Evolutionary conservation across 1,140 invertebrate genomes (phyloP).

Genomic region (Pinna nobilis): DNA sequence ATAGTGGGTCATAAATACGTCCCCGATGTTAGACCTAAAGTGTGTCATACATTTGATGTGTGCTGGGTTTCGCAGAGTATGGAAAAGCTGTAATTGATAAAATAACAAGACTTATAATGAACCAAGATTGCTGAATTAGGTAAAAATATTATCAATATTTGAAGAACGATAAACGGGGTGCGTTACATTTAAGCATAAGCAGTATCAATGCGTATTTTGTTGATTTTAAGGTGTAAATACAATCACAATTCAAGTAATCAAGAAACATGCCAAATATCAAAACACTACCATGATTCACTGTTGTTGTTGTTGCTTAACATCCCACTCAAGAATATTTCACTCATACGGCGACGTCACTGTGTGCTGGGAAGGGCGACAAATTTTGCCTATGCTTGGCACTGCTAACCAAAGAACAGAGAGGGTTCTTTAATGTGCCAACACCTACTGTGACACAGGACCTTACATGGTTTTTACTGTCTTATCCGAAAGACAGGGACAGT

Average conservation of each 20-base stretch:
- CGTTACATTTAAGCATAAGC: neutral
- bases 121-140: neutral
- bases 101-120: neutral
- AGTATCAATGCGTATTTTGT: neutral
- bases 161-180: neutral
- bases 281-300: no score
- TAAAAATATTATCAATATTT: neutral
- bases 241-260: neutral
- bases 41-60: conserved; percentile 46
- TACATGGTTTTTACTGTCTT: no score
- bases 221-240: neutral
- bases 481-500: no score
- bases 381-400: no score
- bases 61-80: conserved; percentile 37
- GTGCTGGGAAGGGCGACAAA: no score
- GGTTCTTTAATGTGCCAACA: no score
- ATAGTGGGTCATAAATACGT: conserved; percentile 38
- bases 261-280: neutral
- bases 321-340: no score
- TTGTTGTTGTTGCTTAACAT: no score
- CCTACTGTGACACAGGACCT: no score
- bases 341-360: no score
- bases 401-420: no score
- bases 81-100: conserved; percentile 29
- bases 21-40: conserved; percentile 31